phyloP scores from a whole-genome alignment of 1,140 invertebrate species.

The Cydia fagiglandana region DNA sequence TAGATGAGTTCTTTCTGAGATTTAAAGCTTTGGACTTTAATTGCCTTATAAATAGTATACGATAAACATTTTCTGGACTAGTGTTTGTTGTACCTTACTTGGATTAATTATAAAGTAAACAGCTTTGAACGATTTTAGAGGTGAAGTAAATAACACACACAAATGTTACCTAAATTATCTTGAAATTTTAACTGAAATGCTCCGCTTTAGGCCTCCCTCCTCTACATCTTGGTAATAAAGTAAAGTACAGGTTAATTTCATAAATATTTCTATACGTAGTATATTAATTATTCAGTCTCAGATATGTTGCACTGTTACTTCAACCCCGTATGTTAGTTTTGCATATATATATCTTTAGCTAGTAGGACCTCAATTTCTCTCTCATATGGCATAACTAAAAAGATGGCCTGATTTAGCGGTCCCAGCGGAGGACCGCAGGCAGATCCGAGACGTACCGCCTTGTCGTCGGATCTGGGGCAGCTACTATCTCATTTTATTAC shows the following conservation, averaged over 20 bases:
- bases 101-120: no score
- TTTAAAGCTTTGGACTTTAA: no score
- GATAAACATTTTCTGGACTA: no score
- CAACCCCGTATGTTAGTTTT: background rate
- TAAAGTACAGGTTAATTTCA: background rate
- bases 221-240: background rate
- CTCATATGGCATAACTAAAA: slow-evolving; percentile 17
- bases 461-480: background rate
- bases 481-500: slow-evolving; percentile 15
- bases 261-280: background rate
- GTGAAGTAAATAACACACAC: no score
- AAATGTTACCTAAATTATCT: no score
- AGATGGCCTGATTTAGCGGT: slow-evolving; percentile 13
- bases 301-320: background rate
- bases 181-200: no score
- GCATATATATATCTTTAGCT: slow-evolving; percentile 8
- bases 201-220: background rate
- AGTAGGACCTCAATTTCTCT: slow-evolving; percentile 12
- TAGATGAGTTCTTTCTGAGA: no score
- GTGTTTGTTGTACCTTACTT: no score
- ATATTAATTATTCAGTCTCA: background rate
- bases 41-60: no score
- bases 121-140: no score
- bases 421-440: slow-evolving; percentile 8
- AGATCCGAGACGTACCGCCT: background rate